Conservation (phyloP, 2,797 vertebrate species). For the Hipposideros larvatus region DNA sequence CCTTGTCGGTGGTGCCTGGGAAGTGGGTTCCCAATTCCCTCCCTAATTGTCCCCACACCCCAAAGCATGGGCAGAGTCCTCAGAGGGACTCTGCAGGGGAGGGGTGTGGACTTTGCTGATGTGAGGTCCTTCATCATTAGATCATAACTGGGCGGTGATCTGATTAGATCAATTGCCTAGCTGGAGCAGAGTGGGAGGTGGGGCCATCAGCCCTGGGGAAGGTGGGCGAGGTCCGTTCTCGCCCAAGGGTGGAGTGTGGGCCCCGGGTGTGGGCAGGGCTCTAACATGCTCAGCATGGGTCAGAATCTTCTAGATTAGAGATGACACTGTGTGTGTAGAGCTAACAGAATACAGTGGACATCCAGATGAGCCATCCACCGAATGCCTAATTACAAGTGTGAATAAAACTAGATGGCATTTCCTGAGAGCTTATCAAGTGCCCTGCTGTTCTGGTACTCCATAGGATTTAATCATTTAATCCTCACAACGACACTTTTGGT, state of each 20-base stretch:
- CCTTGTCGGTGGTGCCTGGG: background rate
- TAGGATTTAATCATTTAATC: too few species aligned
- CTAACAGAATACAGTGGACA: background rate
- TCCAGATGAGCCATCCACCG: background rate
- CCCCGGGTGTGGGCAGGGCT: background rate
- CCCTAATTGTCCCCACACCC: background rate
- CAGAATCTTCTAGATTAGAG: background rate
- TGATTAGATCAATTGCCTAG: background rate
- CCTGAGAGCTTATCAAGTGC: background rate
- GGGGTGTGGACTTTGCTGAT: background rate
- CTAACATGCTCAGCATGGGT: fast-evolving
- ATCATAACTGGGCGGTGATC: background rate
- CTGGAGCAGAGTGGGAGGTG: background rate
- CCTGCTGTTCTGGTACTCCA: background rate
- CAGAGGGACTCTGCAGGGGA: background rate
- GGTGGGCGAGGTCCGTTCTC: background rate
- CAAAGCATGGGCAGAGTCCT: background rate
- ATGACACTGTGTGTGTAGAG: background rate
- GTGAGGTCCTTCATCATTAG: background rate
- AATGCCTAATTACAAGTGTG: too few species aligned
- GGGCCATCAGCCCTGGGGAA: background rate
- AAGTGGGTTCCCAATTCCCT: background rate
- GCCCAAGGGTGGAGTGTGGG: background rate
- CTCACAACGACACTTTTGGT: background rate
- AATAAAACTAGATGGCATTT: background rate